These are phyloP conservation scores for Vulpes ferrilata DNA, from an alignment of 2,113 vertebrate genomes.

Conservation along the genomic window DNA sequence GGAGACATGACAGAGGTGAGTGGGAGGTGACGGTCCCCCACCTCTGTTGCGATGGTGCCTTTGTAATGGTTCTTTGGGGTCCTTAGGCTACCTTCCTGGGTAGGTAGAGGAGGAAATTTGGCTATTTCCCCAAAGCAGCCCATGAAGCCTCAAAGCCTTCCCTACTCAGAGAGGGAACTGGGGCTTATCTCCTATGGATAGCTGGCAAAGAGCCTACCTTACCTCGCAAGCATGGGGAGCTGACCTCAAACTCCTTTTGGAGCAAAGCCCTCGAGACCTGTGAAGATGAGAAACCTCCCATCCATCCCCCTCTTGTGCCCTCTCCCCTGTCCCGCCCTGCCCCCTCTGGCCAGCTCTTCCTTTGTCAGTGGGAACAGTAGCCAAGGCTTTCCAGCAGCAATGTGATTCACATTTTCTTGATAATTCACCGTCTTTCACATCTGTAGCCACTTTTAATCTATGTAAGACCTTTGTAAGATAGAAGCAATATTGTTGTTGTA, in stretches of 20 bases:
- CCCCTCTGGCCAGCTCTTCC: neutral
- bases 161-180: neutral
- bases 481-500: neutral
- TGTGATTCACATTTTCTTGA: neutral
- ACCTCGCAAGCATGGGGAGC: too few relatives aligned
- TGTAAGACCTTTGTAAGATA: neutral
- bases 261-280: neutral
- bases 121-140: neutral
- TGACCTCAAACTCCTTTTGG: neutral
- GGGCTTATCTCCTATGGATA: neutral
- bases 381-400: neutral
- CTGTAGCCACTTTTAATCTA: neutral
- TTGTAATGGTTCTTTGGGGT: neutral
- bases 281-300: neutral
- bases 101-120: too few relatives aligned
- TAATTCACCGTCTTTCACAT: neutral
- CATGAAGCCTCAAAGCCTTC: neutral
- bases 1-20: constrained; percentile 70
- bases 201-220: neutral
- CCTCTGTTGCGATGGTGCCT: neutral
- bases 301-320: rapidly evolving
- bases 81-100: neutral
- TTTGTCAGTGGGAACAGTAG: neutral
- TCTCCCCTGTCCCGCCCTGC: rapidly evolving
- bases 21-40: rapidly evolving